Conservation (phyloP, 2,797 vertebrate genomes). For the Potorous gilbertii region DNA sequence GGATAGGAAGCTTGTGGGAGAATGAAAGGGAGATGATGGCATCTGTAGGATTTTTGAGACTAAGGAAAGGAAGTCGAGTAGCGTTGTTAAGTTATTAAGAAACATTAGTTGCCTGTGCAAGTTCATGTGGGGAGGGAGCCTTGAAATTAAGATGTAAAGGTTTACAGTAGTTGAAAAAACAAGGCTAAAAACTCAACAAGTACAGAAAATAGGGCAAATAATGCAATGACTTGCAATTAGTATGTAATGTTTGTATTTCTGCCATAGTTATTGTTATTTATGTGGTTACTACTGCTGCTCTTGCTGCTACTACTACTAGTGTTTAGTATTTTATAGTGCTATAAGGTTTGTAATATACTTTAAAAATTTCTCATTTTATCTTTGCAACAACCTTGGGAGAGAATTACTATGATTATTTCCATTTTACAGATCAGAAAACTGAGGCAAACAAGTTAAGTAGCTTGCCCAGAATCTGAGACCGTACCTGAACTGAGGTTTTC, state of each 20-base stretch:
- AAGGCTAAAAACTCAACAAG: background rate
- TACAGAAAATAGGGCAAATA: background rate
- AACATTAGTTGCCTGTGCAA: background rate
- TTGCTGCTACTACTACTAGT: background rate
- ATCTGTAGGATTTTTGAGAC: background rate
- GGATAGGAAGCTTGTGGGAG: background rate
- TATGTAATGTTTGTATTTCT: background rate
- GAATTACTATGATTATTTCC: background rate
- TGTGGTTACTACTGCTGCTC: background rate
- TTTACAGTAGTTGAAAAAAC: background rate
- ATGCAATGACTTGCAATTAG: background rate
- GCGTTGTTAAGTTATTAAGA: background rate
- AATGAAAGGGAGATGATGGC: background rate
- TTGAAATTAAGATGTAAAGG: background rate
- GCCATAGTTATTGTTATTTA: background rate
- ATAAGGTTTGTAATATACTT: background rate
- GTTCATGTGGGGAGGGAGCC: background rate
- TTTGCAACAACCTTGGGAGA: background rate
- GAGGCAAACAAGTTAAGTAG: background rate
- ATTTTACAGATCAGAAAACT: background rate
- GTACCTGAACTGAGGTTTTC: background rate
- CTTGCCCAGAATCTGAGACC: background rate
- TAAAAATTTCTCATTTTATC: background rate
- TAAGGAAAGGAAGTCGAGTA: background rate
- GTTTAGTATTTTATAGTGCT: background rate